phyloP scores from a whole-genome alignment of 2,888 invertebrate genomes.

The Schrankia costaestrigalis region DNA sequence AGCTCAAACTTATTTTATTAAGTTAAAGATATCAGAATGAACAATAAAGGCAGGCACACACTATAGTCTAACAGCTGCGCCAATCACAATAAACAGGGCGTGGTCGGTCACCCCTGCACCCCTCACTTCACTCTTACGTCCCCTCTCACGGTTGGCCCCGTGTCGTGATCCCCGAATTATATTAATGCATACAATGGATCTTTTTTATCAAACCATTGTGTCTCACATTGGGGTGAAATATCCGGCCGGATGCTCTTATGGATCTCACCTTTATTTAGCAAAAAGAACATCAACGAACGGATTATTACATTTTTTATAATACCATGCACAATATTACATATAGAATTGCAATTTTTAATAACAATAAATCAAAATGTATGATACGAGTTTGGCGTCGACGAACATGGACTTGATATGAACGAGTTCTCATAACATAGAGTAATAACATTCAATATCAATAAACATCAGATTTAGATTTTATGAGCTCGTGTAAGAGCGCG shows the following conservation, averaged over 20 bases:
- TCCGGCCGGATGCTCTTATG: conserved; percentile 77
- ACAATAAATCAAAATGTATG: conserved; percentile 2
- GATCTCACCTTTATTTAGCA: conserved; percentile 69
- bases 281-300: conserved; percentile 70
- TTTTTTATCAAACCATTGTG: conserved; percentile 75
- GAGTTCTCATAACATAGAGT: too few relatives aligned
- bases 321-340: background rate
- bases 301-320: conserved; percentile 41
- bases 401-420: background rate
- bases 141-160: conserved; percentile 48
- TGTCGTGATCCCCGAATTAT: conserved; percentile 70
- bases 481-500: conserved; percentile 8
- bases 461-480: conserved; percentile 22
- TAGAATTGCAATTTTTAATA: conserved; percentile 1
- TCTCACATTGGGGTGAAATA: conserved; percentile 75
- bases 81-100: conserved; percentile 79
- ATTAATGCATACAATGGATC: conserved; percentile 74
- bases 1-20: too few relatives aligned
- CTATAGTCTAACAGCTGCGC: conserved; percentile 72
- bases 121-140: conserved; percentile 21
- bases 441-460: conserved; percentile 18
- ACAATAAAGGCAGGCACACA: conserved; percentile 54
- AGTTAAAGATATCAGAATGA: conserved; percentile 28
- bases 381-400: background rate
- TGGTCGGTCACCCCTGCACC: conserved; percentile 48